These are phyloP conservation scores for Epizoanthus scotinus DNA, from an alignment of 92 coral and sea anemone genomes.

Conservation along the genomic window DNA sequence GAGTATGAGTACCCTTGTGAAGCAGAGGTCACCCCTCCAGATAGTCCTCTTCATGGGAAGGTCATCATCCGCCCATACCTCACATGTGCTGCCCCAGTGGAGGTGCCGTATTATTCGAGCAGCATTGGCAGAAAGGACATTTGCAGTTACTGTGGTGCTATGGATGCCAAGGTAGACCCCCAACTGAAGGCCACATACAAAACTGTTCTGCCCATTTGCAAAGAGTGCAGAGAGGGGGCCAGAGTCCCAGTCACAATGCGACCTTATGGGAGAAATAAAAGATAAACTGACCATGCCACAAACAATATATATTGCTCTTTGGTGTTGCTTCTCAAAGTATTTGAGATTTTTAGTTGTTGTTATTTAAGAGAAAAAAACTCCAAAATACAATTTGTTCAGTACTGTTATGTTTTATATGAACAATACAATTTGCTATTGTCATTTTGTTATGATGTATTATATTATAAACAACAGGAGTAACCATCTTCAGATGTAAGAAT, in stretches of 20 bases:
- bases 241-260: slow-evolving; percentile 9
- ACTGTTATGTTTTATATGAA: no score
- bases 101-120: slow-evolving; percentile 39
- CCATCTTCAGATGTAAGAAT: no score
- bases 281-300: no score
- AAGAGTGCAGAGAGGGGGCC: slow-evolving; percentile 3
- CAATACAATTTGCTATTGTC: no score
- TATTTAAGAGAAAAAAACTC: no score
- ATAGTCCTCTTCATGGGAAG: slow-evolving; percentile 7
- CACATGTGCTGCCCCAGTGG: slow-evolving; percentile 31
- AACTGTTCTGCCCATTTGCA: slow-evolving; percentile 47
- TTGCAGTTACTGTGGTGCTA: slow-evolving; percentile 41
- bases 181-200: slow-evolving; percentile 36
- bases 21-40: slow-evolving; percentile 40
- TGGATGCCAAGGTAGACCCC: slow-evolving; percentile 8
- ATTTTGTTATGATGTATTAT: no score
- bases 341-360: no score
- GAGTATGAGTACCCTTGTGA: slow-evolving; percentile 44
- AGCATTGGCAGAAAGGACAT: slow-evolving; percentile 37
- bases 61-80: slow-evolving; percentile 1
- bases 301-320: no score
- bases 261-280: not conserved
- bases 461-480: no score
- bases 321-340: no score
- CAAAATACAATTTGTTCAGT: no score